Evolutionary conservation across 1,140 invertebrate genomes (phyloP).

Genomic region (Euwallacea similis): DNA sequence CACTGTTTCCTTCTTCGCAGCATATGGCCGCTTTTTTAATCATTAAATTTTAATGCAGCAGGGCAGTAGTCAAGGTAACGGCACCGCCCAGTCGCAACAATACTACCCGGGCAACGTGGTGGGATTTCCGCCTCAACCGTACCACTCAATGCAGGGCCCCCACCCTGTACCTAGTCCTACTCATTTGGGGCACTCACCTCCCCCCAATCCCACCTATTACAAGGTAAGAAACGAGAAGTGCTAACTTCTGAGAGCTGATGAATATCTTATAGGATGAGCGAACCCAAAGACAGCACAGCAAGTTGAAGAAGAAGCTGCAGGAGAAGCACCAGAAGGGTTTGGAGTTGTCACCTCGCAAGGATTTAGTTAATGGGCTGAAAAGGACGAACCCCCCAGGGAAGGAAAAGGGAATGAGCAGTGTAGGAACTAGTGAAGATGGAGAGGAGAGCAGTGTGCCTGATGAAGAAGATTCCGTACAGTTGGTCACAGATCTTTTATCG

Average conservation of each 20-base stretch:
- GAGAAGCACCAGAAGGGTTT: conserved; percentile 45
- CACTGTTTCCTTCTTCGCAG: background rate
- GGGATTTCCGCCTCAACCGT: conserved; percentile 62
- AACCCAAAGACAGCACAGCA: conserved; percentile 71
- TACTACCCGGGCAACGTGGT: conserved; percentile 61
- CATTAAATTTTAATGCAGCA: background rate
- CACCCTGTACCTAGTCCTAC: conserved; percentile 53
- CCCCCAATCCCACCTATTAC: conserved; percentile 59
- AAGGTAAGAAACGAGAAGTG: conserved; percentile 51
- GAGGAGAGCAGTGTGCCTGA: conserved; percentile 72
- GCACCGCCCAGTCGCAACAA: conserved; percentile 63
- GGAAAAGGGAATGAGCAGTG: conserved; percentile 61
- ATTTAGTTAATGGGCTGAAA: conserved; percentile 57
- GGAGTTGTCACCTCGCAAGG: conserved; percentile 55
- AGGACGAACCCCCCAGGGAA: conserved; percentile 44
- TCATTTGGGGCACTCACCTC: conserved; percentile 57
- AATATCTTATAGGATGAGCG: conserved; percentile 64
- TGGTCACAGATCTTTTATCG: conserved; percentile 70
- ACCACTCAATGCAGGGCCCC: conserved; percentile 58
- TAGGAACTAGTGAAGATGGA: conserved; percentile 68
- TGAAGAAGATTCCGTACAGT: conserved; percentile 67
- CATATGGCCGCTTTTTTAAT: background rate
- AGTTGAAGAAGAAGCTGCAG: conserved; percentile 63
- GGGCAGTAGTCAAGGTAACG: conserved; percentile 52
- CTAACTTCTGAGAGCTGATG: background rate